phyloP scores from a whole-genome alignment of 2,113 vertebrate genomes.

The Formicarius rufipectus region DNA sequence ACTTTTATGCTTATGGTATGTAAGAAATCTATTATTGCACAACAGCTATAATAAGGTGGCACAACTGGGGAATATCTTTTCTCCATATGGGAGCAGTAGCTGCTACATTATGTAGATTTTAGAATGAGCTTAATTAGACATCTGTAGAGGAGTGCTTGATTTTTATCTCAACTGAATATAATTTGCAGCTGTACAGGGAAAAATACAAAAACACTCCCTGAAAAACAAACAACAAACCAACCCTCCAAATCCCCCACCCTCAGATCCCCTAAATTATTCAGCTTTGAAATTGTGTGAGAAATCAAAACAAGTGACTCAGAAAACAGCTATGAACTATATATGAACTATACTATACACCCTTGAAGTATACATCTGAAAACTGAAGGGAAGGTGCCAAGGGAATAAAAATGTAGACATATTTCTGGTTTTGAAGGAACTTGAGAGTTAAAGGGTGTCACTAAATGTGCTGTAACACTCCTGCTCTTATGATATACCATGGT shows the following conservation, averaged over 20 bases:
- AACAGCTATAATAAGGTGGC: neutral
- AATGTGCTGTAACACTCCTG: neutral
- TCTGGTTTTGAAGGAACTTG: neutral
- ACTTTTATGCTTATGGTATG: constrained; percentile 1
- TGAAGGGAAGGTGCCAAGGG: neutral
- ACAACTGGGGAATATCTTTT: neutral
- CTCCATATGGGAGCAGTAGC: neutral
- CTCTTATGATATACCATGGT: neutral
- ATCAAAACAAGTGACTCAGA: neutral
- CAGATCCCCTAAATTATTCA: neutral
- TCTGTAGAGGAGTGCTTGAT: neutral
- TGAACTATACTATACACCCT: neutral
- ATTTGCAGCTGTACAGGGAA: neutral
- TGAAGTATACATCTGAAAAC: neutral
- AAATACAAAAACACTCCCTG: neutral
- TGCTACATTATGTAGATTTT: neutral
- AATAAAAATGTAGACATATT: neutral
- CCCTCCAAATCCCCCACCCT: rapidly evolving
- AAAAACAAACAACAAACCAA: neutral
- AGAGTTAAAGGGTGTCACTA: neutral
- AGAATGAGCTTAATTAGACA: neutral
- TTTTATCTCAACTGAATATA: neutral
- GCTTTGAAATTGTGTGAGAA: neutral
- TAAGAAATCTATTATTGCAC: constrained; percentile 17
- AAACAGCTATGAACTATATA: neutral